phyloP scores from a whole-genome alignment of 1,140 invertebrate species.

The Gonatopus flavifemur region DNA sequence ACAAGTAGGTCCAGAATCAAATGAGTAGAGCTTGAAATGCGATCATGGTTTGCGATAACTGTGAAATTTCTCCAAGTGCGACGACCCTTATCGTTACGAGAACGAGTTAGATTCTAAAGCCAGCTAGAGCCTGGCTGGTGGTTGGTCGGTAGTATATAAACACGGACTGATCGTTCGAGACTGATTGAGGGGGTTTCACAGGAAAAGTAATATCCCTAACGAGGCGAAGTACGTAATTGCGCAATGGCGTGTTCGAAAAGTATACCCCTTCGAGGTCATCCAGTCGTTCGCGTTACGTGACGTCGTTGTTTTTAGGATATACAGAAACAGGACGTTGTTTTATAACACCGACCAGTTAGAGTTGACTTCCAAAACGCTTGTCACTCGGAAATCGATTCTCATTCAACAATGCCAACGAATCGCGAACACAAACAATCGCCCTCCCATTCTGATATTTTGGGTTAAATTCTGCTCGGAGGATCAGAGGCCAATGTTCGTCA shows the following conservation, averaged over 20 bases:
- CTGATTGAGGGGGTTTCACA: conserved; percentile 43
- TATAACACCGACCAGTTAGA: too few species aligned
- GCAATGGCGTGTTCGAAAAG: conserved; percentile 50
- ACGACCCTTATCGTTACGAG: conserved; percentile 21
- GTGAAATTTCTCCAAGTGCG: conserved; percentile 19
- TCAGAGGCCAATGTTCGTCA: too few species aligned
- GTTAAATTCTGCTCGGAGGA: too few species aligned
- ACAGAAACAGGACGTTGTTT: too few species aligned
- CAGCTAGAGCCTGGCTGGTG: conserved; percentile 14
- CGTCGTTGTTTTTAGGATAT: conserved; percentile 3
- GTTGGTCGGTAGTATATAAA: conserved; percentile 32
- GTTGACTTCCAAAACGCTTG: too few species aligned
- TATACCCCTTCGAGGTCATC: conserved; percentile 27
- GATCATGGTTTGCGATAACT: too few species aligned
- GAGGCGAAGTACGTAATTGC: conserved; percentile 53
- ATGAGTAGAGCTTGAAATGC: too few species aligned
- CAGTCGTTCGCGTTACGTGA: conserved; percentile 20
- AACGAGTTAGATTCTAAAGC: conserved; percentile 19
- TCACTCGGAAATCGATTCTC: too few species aligned
- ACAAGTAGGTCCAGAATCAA: too few species aligned
- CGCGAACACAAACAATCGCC: too few species aligned
- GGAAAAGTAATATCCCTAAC: conserved; percentile 53
- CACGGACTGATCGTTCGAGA: conserved; percentile 28
- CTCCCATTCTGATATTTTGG: too few species aligned
- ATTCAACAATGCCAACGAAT: too few species aligned